Percentiles rank a stretch among this genome's conserved stretches.
phyloP scores from a whole-genome alignment of 1,140 invertebrate genomes.

The Anastatus disparis region DNA sequence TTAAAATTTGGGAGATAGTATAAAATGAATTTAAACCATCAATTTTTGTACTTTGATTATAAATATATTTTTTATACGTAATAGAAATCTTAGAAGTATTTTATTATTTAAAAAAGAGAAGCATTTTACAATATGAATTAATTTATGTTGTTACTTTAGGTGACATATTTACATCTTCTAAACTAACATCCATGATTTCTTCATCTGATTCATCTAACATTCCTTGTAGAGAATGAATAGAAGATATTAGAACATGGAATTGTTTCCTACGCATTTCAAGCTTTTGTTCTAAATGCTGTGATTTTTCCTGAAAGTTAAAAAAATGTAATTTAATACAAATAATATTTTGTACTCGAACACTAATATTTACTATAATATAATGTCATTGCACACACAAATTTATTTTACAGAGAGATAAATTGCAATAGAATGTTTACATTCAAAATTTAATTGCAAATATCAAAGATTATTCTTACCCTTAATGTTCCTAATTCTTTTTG shows the following conservation, averaged over 20 bases:
- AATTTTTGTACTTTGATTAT: constrained; percentile 12
- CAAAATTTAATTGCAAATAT: constrained; percentile 1
- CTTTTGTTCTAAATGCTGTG: constrained; percentile 78
- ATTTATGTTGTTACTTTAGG: constrained; percentile 42
- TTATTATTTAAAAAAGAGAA: constrained; percentile 5
- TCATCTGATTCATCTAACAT: constrained; percentile 76
- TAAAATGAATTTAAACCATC: background rate
- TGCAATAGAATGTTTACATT: background rate
- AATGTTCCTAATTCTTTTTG: constrained; percentile 78
- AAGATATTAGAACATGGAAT: constrained; percentile 86
- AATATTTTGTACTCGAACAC: too few species aligned
- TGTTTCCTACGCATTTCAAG: constrained; percentile 86
- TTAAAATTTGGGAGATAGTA: constrained; percentile 68
- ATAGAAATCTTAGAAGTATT: constrained; percentile 18
- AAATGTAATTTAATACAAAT: constrained; percentile 5
- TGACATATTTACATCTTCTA: constrained; percentile 63
- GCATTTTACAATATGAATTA: background rate
- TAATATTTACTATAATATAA: too few species aligned
- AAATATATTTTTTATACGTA: constrained; percentile 25
- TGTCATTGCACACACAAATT: too few species aligned
- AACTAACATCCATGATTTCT: constrained; percentile 70
- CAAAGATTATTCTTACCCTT: constrained; percentile 61
- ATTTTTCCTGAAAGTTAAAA: constrained; percentile 70
- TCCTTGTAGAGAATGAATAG: constrained; percentile 80
- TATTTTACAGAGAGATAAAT: too few species aligned